These are phyloP conservation scores for Drosophila atripex DNA, from an alignment of 2,888 invertebrate genomes.

Conservation along the genomic window DNA sequence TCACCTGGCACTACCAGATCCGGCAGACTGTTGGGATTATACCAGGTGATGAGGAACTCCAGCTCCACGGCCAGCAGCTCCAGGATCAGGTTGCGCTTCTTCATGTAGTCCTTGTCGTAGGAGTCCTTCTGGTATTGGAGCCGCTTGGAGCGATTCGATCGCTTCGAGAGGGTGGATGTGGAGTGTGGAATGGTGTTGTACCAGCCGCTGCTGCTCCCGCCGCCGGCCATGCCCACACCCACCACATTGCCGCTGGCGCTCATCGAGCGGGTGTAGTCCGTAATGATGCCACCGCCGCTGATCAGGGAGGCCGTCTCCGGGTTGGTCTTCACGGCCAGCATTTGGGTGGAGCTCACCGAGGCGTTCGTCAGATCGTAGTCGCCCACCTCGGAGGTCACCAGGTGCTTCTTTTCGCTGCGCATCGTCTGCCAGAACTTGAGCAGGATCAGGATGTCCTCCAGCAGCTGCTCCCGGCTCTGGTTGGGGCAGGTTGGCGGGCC, in stretches of 20 bases:
- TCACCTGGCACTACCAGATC: constrained; percentile 88
- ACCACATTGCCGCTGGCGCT: constrained; percentile 82
- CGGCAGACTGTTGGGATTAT: constrained; percentile 93
- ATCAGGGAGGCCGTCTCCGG: constrained; percentile 84
- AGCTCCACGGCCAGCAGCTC: constrained; percentile 97
- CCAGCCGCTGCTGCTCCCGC: constrained; percentile 87
- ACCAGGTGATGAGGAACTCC: constrained; percentile 97
- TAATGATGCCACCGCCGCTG: constrained; percentile 82
- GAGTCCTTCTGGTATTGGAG: constrained; percentile 88
- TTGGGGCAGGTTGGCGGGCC: constrained; percentile 94
- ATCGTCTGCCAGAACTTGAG: constrained; percentile 98
- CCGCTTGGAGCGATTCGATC: constrained; percentile 90
- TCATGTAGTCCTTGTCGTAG: constrained; percentile 96
- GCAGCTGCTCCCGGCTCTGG: constrained; percentile 89
- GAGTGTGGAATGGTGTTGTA: constrained; percentile 95
- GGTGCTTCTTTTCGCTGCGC: constrained; percentile 96
- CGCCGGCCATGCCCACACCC: constrained; percentile 12
- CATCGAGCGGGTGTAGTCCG: constrained; percentile 84
- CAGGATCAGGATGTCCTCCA: constrained; percentile 95
- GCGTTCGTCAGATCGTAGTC: constrained; percentile 85
- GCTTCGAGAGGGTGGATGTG: constrained; percentile 89
- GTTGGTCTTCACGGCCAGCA: constrained; percentile 81
- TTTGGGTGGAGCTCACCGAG: constrained; percentile 81
- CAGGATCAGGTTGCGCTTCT: constrained; percentile 96
- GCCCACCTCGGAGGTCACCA: constrained; percentile 92